Percentiles rank a stretch among this genome's conserved stretches.
These are phyloP conservation scores for Tenodera sinensis DNA, from an alignment of 2,888 invertebrate genomes.

Conservation along the genomic window DNA sequence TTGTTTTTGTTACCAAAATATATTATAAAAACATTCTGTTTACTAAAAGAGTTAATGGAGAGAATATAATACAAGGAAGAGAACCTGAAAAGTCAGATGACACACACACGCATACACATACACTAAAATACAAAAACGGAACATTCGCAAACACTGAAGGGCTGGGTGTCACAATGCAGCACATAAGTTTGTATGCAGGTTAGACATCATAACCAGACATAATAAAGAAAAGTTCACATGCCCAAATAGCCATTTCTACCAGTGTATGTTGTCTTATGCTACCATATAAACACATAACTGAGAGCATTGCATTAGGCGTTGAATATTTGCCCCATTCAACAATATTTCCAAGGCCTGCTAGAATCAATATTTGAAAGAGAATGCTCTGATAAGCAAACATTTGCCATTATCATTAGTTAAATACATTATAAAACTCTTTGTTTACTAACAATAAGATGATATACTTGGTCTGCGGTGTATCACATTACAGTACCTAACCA, in stretches of 20 bases:
- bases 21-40: not conserved
- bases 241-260: not conserved
- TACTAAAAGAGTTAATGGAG: not conserved
- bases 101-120: not conserved
- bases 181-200: not conserved
- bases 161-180: not conserved
- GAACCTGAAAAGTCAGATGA: not conserved
- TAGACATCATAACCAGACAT: not conserved
- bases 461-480: too few relatives aligned
- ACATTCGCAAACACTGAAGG: not conserved
- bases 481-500: too few relatives aligned
- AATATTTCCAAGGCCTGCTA: not conserved
- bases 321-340: not conserved
- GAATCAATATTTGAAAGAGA: not conserved
- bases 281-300: not conserved
- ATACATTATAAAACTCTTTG: too few relatives aligned
- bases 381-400: too few relatives aligned
- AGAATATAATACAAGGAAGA: not conserved
- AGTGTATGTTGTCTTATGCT: too few relatives aligned
- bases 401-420: too few relatives aligned
- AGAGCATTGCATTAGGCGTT: not conserved
- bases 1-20: not conserved
- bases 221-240: not conserved
- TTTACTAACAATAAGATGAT: too few relatives aligned
- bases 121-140: not conserved